phyloP scores from a whole-genome alignment of 2,888 invertebrate species.

The Drosophila parthenogenetica region DNA sequence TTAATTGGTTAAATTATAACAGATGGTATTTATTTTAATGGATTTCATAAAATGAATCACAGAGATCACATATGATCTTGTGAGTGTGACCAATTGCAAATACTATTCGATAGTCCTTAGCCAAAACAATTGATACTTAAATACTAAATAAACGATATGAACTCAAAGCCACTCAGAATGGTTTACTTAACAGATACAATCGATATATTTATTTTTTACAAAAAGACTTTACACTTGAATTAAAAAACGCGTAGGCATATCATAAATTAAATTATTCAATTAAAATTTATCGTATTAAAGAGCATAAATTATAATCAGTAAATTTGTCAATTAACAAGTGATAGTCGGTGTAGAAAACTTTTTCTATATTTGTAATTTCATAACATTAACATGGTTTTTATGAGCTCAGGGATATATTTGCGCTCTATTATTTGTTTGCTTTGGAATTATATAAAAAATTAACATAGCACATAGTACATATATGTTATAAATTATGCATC shows the following conservation, averaged over 20 bases:
- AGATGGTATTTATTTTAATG: too few relatives aligned
- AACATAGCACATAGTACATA: not conserved
- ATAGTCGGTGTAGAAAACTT: not conserved
- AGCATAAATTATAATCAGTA: slow-evolving; percentile 1
- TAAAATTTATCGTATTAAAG: not conserved
- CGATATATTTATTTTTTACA: too few relatives aligned
- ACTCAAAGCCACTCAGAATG: too few relatives aligned
- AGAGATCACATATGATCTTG: too few relatives aligned
- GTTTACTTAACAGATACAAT: too few relatives aligned
- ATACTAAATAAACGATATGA: too few relatives aligned
- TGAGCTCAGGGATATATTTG: not conserved
- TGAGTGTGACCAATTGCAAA: too few relatives aligned
- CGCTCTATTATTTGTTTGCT: not conserved
- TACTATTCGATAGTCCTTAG: too few relatives aligned
- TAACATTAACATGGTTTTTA: not conserved
- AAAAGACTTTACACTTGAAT: too few relatives aligned
- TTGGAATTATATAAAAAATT: not conserved
- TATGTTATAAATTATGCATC: slow-evolving; percentile 42
- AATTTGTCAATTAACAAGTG: slow-evolving; percentile 11
- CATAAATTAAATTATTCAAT: not conserved
- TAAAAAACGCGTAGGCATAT: not conserved
- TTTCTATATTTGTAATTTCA: not conserved
- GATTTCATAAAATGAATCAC: too few relatives aligned
- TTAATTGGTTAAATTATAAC: too few relatives aligned
- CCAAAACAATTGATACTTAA: too few relatives aligned